A percentile compares a stretch with the other conserved stretches of the same genome.
Evolutionary conservation across 2,888 invertebrate genomes (phyloP).

Genomic region (Athetis lepigone): DNA sequence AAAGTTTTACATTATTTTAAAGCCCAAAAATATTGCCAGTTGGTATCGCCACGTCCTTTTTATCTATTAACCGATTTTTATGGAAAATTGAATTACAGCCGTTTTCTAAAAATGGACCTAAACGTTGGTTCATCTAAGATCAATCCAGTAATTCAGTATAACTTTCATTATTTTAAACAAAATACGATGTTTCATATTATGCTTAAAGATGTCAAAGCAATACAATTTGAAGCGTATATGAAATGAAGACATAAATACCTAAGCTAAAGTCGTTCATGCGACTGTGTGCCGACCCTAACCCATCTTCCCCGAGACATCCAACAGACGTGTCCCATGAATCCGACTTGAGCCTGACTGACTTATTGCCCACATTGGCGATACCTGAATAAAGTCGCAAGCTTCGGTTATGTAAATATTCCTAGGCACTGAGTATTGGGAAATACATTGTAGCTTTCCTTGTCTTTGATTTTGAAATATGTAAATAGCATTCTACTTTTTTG

Average conservation of each 20-base stretch:
- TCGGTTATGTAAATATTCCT: conserved; percentile 40
- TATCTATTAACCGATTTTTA: too few species aligned
- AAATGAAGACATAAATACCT: conserved; percentile 30
- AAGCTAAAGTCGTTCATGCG: conserved; percentile 7
- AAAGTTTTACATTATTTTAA: not conserved
- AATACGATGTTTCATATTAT: not conserved
- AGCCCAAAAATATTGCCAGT: not conserved
- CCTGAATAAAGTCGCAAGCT: conserved; percentile 35
- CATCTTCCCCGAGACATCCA: conserved; percentile 36
- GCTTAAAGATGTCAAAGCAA: conserved; percentile 8
- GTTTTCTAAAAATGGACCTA: not conserved
- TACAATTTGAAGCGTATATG: not conserved
- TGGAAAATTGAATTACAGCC: too few species aligned
- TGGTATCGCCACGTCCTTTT: not conserved
- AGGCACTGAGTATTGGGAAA: conserved; percentile 27
- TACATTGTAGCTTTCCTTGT: not conserved
- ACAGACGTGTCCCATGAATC: conserved; percentile 56
- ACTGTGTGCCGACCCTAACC: conserved; percentile 13
- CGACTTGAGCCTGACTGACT: conserved; percentile 55
- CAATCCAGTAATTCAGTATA: too few species aligned
- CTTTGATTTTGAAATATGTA: conserved; percentile 21
- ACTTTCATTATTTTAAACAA: too few species aligned
- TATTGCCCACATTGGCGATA: conserved; percentile 54
- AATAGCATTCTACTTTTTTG: conserved; percentile 8
- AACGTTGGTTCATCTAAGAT: too few species aligned